Percentiles rank a stretch among this genome's conserved stretches.
These are phyloP conservation scores for Ridgeia piscesae DNA, from an alignment of 1,140 invertebrate species.

Conservation along the genomic window DNA sequence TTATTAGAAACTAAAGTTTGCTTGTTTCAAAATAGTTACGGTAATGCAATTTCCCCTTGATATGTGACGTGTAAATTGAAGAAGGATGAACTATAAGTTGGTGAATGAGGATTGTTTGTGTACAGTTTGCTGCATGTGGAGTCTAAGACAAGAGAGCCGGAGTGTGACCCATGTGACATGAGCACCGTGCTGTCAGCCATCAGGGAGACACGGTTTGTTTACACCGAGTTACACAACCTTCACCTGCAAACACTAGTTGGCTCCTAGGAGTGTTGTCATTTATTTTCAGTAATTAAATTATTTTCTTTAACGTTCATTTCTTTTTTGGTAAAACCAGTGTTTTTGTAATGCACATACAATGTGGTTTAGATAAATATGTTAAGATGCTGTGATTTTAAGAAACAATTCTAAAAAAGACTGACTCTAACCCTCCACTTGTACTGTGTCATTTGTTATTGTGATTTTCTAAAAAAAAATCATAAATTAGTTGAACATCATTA, in stretches of 20 bases:
- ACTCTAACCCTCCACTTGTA: too few species aligned
- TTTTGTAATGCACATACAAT: too few species aligned
- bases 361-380: too few species aligned
- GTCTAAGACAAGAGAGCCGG: neutral
- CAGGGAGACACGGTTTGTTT: conserved; percentile 8
- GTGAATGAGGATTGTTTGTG: neutral
- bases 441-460: too few species aligned
- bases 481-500: neutral
- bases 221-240: neutral
- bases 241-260: neutral
- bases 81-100: neutral
- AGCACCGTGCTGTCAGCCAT: conserved; percentile 12
- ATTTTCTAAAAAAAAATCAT: too few species aligned
- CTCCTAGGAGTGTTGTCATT: neutral
- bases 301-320: too few species aligned
- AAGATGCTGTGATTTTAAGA: too few species aligned
- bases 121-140: neutral
- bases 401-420: too few species aligned
- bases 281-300: neutral
- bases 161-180: neutral
- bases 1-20: too few species aligned
- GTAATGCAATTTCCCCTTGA: neutral
- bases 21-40: neutral
- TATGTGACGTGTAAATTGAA: neutral
- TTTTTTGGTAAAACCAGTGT: too few species aligned